phyloP scores from a whole-genome alignment of 2,797 vertebrate genomes.

The Micromesistius poutassou region DNA sequence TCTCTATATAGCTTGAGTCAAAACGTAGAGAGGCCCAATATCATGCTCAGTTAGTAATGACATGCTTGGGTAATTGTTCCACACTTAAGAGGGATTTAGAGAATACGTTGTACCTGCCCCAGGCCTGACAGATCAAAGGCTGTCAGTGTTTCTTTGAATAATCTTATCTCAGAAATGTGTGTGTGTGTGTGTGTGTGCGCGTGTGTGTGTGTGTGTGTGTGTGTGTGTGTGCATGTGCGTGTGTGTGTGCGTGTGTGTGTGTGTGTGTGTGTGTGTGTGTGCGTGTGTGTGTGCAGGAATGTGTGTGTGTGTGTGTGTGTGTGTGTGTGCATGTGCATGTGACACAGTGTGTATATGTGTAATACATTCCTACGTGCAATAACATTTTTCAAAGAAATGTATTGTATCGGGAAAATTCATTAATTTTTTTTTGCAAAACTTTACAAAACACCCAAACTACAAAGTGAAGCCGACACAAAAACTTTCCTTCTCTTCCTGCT shows the following conservation, averaged over 20 bases:
- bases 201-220: not conserved
- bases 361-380: not conserved
- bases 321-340: not conserved
- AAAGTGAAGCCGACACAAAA: not conserved
- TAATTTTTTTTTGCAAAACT: not conserved
- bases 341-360: not conserved
- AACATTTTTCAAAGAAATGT: too few relatives aligned
- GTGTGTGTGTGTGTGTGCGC: not conserved
- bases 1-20: not conserved
- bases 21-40: not conserved
- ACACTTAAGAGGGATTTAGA: conserved; percentile 26
- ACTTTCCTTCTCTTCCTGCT: not conserved
- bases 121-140: not conserved
- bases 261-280: not conserved
- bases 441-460: conserved; percentile 30
- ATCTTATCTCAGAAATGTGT: not conserved
- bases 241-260: not conserved
- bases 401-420: not conserved
- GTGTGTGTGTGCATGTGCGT: not conserved
- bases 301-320: not conserved
- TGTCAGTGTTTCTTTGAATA: not conserved
- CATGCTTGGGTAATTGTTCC: conserved; percentile 14
- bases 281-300: not conserved
- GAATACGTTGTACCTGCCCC: not conserved
- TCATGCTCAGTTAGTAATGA: conserved; percentile 6